Evolutionary conservation across 2,888 invertebrate genomes (phyloP).

Genomic region (Aphodius sticticus): DNA sequence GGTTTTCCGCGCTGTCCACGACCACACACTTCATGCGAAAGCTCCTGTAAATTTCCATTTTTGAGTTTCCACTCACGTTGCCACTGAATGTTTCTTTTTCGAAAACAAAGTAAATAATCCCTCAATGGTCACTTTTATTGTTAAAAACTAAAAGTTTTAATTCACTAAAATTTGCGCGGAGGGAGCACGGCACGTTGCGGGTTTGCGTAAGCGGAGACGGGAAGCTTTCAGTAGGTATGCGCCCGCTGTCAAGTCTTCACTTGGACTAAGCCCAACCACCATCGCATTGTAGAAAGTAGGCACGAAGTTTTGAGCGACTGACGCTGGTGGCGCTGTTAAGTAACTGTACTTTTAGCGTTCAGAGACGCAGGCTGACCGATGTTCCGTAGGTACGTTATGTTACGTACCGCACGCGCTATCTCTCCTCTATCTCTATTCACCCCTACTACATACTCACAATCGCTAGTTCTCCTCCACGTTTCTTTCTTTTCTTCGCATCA

Average conservation of each 20-base stretch:
- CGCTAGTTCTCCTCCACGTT: background rate
- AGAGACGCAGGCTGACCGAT: too few species aligned
- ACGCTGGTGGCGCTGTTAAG: slow-evolving; percentile 48
- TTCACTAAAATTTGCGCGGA: slow-evolving; percentile 13
- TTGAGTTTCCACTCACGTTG: background rate
- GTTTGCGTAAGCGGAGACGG: slow-evolving; percentile 18
- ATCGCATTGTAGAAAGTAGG: slow-evolving; percentile 56
- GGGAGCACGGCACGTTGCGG: background rate
- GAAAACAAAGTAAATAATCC: slow-evolving; percentile 7
- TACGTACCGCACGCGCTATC: slow-evolving; percentile 4
- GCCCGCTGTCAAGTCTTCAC: slow-evolving; percentile 52
- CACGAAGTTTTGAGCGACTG: slow-evolving; percentile 52
- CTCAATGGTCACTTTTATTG: slow-evolving; percentile 8
- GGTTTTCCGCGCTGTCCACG: slow-evolving; percentile 42
- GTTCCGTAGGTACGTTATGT: slow-evolving; percentile 6
- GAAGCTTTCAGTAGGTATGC: slow-evolving; percentile 40
- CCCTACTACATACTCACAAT: background rate
- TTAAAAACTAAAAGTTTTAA: too few species aligned
- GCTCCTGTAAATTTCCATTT: slow-evolving; percentile 54
- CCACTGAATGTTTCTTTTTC: background rate
- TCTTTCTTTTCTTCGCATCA: background rate
- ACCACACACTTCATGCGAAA: slow-evolving; percentile 55
- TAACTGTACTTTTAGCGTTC: slow-evolving; percentile 51
- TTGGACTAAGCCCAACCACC: slow-evolving; percentile 53
- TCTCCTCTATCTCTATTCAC: background rate